Evolutionary conservation across 1,140 invertebrate genomes (phyloP).

Genomic region (Drosophila carrolli): DNA sequence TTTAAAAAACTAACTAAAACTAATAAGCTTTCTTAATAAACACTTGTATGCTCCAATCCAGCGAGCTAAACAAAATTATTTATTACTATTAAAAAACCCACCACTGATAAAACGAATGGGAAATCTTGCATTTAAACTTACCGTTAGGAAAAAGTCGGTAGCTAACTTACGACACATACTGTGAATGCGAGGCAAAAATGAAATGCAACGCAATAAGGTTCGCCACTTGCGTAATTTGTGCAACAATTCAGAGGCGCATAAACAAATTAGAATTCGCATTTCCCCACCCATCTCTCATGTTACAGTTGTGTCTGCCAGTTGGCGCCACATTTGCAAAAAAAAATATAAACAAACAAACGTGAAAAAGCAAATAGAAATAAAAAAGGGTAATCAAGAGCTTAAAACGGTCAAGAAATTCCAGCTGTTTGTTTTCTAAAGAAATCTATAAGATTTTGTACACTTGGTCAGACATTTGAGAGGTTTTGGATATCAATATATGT

Average conservation of each 20-base stretch:
- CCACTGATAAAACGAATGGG: not conserved
- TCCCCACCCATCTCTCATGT: not conserved
- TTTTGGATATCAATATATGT: not conserved
- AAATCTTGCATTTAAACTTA: not conserved
- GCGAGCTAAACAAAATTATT: too few relatives aligned
- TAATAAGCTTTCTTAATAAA: too few relatives aligned
- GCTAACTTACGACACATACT: constrained; percentile 19
- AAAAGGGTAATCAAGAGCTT: not conserved
- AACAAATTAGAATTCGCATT: constrained; percentile 58
- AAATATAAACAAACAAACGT: constrained; percentile 54
- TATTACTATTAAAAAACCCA: too few relatives aligned
- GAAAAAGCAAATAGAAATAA: constrained; percentile 29
- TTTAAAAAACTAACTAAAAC: too few relatives aligned
- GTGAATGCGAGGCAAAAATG: constrained; percentile 38
- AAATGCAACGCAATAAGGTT: constrained; percentile 76
- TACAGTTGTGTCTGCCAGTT: constrained; percentile 45
- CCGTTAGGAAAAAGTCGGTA: constrained; percentile 1
- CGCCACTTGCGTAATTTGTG: constrained; percentile 63
- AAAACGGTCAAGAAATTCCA: constrained; percentile 6
- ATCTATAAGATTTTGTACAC: not conserved
- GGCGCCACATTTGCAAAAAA: constrained; percentile 72
- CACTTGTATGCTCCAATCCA: too few relatives aligned
- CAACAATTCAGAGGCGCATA: constrained; percentile 69
- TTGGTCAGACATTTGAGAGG: constrained; percentile 2
- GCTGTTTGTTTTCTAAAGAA: constrained; percentile 2